Percentiles rank a stretch among this genome's conserved stretches.
Evolutionary conservation across 2,888 invertebrate species (phyloP).

Genomic region (Brachyopa scutellaris): DNA sequence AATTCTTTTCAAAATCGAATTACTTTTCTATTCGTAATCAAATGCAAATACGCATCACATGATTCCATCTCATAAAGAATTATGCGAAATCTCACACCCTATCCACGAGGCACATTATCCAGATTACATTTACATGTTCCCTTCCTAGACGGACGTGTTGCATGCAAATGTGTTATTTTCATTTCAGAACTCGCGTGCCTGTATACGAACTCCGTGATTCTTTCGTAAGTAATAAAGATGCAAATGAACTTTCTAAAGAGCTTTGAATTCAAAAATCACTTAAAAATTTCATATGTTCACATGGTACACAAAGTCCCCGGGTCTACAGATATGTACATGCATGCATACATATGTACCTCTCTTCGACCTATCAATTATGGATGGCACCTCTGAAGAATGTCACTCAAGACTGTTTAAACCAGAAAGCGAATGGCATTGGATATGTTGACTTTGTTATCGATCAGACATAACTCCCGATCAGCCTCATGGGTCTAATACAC

Average conservation of each 20-base stretch:
- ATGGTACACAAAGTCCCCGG: conserved; percentile 16
- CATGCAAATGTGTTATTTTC: conserved; percentile 40
- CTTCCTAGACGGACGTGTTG: conserved; percentile 26
- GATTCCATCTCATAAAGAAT: neutral
- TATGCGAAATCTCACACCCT: conserved; percentile 19
- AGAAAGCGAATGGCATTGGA: neutral
- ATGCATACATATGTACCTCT: neutral
- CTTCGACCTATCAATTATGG: conserved; percentile 28
- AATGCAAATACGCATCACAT: conserved; percentile 11
- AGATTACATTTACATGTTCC: conserved; percentile 39
- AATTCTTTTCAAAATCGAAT: no score
- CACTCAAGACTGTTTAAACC: conserved; percentile 34
- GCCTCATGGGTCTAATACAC: conserved; percentile 28
- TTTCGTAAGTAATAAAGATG: conserved; percentile 57
- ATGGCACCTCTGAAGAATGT: conserved; percentile 15
- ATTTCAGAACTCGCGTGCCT: neutral
- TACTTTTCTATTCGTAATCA: no score
- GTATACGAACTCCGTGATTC: conserved; percentile 26
- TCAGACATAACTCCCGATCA: conserved; percentile 33
- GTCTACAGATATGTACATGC: neutral
- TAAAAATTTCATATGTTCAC: conserved; percentile 51
- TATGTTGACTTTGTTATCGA: conserved; percentile 36
- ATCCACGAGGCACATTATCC: conserved; percentile 26
- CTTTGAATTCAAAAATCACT: conserved; percentile 48
- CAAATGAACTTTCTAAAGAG: conserved; percentile 45